phyloP scores from a whole-genome alignment of 2,113 vertebrate genomes.

The Etheostoma cragini region DNA sequence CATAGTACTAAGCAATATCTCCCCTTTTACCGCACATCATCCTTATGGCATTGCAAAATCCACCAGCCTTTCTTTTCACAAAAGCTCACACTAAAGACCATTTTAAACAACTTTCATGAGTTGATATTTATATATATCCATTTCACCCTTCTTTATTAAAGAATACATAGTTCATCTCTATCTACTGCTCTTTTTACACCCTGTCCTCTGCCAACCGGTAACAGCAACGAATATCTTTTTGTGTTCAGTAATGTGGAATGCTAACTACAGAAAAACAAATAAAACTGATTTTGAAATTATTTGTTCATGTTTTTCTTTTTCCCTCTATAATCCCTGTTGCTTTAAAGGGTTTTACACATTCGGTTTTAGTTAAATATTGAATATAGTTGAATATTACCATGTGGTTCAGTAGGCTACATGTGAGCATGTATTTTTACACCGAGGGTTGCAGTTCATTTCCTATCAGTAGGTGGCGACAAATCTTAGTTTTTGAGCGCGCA shows the following conservation, averaged over 20 bases:
- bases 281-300: constrained; percentile 60
- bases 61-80: constrained; percentile 18
- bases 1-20: constrained; percentile 50
- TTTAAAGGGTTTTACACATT: background rate
- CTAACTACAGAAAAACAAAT: constrained; percentile 62
- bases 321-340: background rate
- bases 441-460: background rate
- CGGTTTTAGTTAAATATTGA: background rate
- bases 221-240: constrained; percentile 36
- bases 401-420: background rate
- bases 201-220: constrained; percentile 37
- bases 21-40: background rate
- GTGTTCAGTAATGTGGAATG: constrained; percentile 52
- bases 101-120: constrained; percentile 2
- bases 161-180: background rate
- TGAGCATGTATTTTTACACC: no score
- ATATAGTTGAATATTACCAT: background rate
- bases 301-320: background rate
- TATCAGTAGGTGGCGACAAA: constrained; percentile 69
- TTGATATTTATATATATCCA: constrained; percentile 43
- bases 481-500: fast-evolving
- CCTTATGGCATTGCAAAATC: background rate
- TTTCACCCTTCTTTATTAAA: constrained; percentile 1
- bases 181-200: constrained; percentile 54
- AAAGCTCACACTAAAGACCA: background rate